Base-by-base conservation (phyloP, 2,888 invertebrate species). In the Cactoblastis cactorum region DNA sequence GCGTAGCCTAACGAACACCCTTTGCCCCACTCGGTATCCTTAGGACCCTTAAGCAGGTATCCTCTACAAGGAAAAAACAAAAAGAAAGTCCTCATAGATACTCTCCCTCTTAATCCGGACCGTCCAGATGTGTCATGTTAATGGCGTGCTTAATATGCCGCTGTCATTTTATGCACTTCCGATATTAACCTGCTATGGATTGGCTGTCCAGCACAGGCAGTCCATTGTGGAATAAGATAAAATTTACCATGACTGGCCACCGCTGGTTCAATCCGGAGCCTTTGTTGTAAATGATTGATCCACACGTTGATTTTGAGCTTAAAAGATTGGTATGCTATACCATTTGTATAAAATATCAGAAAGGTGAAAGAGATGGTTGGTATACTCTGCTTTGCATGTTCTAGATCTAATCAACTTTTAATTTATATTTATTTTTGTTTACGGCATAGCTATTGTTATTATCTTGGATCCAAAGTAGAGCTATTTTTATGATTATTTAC, bases 101-200 rank as follows among this genome's bases (percentile, higher is more conserved):
- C 14, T 1, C 28, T 43, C 4, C 28, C 24, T 43, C 28, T 43
- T 43, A 43, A 41, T 5, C n/a, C 22, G 6, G 22, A 24, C 4
- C 41, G 14, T 12, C 19, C 41, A 41, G 41, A 19, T 8, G 41
- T 19, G 24, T 41, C 75, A 80, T 77, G 77, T 80, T 46, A 46
- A 82, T 76, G 61, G 67, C 37, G 37, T 37, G 17, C 72, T 64
- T 68, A 59, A 67, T 73, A 67, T 43, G 43, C 5, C 43, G 43
- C 28, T 28, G 32, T 67, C 69, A 71, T 74, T 78, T 77, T 77
- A 79, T 77, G 76, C 71, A 69, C 70, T 71, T 68, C 68, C 74
- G 70, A 75, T 78, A 74, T 78, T 74, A 59, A 61, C 55, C 57
- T 63, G 59, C 46, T 19, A 34, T 45, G 32, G 45, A 33, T 14